phyloP scores from a whole-genome alignment of 2,797 vertebrate species.

The Trachops cirrhosus region DNA sequence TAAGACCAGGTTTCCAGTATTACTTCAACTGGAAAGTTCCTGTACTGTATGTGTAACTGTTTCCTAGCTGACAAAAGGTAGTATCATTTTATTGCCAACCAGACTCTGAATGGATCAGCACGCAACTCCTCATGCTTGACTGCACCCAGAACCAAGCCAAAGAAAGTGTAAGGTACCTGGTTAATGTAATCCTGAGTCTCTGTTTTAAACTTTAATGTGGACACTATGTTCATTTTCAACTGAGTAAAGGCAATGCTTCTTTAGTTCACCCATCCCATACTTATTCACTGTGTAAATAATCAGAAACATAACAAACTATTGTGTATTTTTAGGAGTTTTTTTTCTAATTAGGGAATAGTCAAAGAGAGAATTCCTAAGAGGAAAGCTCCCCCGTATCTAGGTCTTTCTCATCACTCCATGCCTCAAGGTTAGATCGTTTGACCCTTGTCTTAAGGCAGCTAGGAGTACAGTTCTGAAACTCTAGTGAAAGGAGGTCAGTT shows the following conservation, averaged over 20 bases:
- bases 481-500: background rate
- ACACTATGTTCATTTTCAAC: background rate
- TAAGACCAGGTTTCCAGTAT: constrained; percentile 67
- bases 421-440: background rate
- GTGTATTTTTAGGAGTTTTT: background rate
- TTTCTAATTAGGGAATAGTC: background rate
- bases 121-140: background rate
- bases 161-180: background rate
- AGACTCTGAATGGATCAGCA: constrained; percentile 7
- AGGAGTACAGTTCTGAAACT: background rate
- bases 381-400: background rate
- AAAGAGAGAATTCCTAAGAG: background rate
- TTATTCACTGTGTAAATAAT: background rate
- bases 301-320: background rate
- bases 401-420: background rate
- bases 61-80: constrained; percentile 52
- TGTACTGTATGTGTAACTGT: constrained; percentile 6
- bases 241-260: constrained; percentile 41
- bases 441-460: background rate
- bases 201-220: constrained; percentile 19
- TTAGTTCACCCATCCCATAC: constrained; percentile 27
- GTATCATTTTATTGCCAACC: constrained; percentile 39
- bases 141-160: constrained; percentile 9
- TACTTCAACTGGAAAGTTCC: constrained; percentile 65
- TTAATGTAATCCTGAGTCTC: background rate